Percentiles rank a stretch among this genome's conserved stretches.
phyloP scores from a whole-genome alignment of 2,797 vertebrate species.

The Myotis pilosus region DNA sequence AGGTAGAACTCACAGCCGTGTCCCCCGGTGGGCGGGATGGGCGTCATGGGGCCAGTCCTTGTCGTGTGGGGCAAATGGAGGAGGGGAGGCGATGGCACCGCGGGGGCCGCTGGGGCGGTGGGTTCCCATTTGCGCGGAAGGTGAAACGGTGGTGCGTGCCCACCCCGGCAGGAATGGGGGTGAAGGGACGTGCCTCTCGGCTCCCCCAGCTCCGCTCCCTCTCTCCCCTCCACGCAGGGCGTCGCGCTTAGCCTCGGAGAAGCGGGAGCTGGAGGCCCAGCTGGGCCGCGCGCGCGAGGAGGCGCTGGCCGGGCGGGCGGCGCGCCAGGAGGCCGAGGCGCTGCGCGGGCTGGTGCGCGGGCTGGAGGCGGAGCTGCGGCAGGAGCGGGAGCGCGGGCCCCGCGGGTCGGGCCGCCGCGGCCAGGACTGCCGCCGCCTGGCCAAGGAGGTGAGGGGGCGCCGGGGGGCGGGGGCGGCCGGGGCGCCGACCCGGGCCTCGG shows the following conservation, averaged over 20 bases:
- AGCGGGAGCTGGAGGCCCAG: slow-evolving; percentile 86
- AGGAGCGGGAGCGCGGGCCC: slow-evolving; percentile 88
- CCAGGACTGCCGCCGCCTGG: slow-evolving; percentile 89
- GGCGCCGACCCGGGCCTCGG: background rate
- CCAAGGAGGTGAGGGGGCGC: slow-evolving; percentile 87
- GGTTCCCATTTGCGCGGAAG: background rate
- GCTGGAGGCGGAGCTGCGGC: slow-evolving; percentile 90
- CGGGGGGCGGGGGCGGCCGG: background rate
- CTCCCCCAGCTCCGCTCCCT: background rate
- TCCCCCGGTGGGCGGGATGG: rapidly evolving
- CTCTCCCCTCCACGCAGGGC: slow-evolving; percentile 80
- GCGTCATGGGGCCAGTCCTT: background rate
- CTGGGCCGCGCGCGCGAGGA: slow-evolving; percentile 81
- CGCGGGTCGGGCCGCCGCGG: slow-evolving; percentile 84
- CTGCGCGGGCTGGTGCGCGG: slow-evolving; percentile 85
- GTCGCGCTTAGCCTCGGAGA: slow-evolving; percentile 87
- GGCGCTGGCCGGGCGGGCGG: slow-evolving; percentile 70
- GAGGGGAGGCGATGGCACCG: background rate
- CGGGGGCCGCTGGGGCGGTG: background rate
- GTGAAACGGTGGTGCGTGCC: background rate
- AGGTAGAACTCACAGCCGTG: background rate
- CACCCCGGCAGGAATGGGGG: background rate
- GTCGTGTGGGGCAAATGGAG: too few species aligned
- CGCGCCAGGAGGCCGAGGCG: slow-evolving; percentile 83
- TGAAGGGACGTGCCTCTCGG: too few species aligned